Percentiles rank a stretch among this genome's conserved stretches.
phyloP scores from a whole-genome alignment of 1,140 invertebrate genomes.

The Harlomillsia oculata region DNA sequence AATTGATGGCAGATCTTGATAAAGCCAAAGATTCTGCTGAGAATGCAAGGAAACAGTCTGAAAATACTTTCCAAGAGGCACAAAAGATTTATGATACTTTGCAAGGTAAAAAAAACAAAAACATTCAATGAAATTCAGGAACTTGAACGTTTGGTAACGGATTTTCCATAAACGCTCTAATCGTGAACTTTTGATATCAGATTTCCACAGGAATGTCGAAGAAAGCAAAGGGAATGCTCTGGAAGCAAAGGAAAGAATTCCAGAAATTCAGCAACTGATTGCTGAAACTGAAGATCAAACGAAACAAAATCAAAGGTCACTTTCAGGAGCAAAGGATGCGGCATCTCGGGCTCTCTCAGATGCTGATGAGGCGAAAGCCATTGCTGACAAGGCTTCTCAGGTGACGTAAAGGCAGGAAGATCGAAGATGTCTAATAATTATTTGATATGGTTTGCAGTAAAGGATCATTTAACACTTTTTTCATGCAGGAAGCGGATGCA shows the following conservation, averaged over 20 bases:
- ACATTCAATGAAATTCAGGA: neutral
- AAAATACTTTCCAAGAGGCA: constrained; percentile 75
- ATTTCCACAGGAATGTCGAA: constrained; percentile 80
- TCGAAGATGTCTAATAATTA: too few relatives aligned
- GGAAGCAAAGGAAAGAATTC: constrained; percentile 53
- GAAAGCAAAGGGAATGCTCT: constrained; percentile 62
- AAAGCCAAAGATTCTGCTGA: constrained; percentile 60
- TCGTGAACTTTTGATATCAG: constrained; percentile 44
- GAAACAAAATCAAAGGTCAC: constrained; percentile 45
- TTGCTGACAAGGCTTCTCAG: constrained; percentile 61
- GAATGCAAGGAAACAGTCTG: constrained; percentile 68
- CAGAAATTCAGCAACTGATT: constrained; percentile 53
- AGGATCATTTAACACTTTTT: constrained; percentile 30
- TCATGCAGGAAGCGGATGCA: constrained; percentile 55
- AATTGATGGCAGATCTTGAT: constrained; percentile 58
- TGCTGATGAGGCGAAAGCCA: constrained; percentile 64
- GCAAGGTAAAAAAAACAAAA: constrained; percentile 50
- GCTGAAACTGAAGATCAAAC: constrained; percentile 53
- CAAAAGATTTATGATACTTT: constrained; percentile 73
- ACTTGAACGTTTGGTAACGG: neutral
- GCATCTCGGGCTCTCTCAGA: constrained; percentile 63
- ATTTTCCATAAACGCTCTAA: neutral
- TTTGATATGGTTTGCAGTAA: too few relatives aligned
- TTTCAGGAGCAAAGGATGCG: constrained; percentile 63
- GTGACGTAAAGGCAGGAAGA: too few relatives aligned